These are phyloP conservation scores for Stylophora pistillata DNA, from an alignment of 64 coral and sea anemone species.

Conservation along the genomic window DNA sequence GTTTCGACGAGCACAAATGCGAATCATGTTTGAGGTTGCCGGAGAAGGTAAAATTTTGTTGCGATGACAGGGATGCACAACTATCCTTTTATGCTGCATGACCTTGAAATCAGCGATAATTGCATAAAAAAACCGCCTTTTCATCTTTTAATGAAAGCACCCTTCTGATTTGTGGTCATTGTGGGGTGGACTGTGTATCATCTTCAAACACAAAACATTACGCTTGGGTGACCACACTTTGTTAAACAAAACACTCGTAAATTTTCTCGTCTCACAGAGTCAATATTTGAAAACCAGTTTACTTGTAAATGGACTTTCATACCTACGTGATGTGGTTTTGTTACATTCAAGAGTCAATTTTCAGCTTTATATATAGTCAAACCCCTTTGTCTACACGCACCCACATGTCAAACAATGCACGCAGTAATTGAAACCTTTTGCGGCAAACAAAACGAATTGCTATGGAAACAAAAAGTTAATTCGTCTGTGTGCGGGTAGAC, in stretches of 20 bases:
- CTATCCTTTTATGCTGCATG: too few relatives aligned
- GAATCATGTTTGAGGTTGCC: too few relatives aligned
- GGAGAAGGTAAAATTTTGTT: too few relatives aligned
- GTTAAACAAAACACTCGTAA: neutral
- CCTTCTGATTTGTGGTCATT: neutral
- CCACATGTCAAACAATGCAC: neutral
- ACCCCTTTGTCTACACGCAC: neutral
- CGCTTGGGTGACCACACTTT: neutral
- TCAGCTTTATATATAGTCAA: neutral
- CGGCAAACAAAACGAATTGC: conserved; percentile 19
- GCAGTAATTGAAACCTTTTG: conserved; percentile 8
- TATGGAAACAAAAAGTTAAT: conserved; percentile 22
- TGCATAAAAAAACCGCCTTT: neutral
- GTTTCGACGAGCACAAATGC: too few relatives aligned
- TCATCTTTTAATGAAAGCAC: neutral
- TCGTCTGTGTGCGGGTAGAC: neutral
- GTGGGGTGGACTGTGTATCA: neutral
- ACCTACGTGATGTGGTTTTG: neutral
- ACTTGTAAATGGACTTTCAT: neutral
- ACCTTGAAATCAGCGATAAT: too few relatives aligned
- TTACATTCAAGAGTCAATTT: neutral
- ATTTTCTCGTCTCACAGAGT: neutral
- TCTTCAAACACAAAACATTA: neutral
- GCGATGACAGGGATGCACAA: too few relatives aligned
- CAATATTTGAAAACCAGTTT: conserved; percentile 24